A percentile compares a stretch with the other conserved stretches of the same genome.
Evolutionary conservation across 2,888 invertebrate genomes (phyloP).

Genomic region (Slavum lentiscoides): DNA sequence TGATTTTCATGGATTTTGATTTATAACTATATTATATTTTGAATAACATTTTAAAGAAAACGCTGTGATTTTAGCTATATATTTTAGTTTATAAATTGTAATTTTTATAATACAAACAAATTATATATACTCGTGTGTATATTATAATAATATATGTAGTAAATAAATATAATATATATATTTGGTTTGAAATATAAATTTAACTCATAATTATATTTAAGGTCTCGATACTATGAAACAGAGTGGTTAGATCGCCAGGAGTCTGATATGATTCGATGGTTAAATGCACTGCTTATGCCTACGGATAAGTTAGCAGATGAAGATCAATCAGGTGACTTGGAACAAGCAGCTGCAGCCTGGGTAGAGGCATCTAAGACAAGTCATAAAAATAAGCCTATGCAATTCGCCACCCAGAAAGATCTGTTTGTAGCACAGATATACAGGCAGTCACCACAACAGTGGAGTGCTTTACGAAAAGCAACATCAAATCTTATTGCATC

Average conservation of each 20-base stretch:
- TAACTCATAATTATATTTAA: constrained; percentile 14
- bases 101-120: no score
- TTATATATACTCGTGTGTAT: no score
- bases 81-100: no score
- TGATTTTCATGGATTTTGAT: no score
- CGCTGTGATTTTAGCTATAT: no score
- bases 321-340: constrained; percentile 66
- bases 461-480: constrained; percentile 70
- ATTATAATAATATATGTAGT: no score
- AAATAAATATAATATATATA: no score
- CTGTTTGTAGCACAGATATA: constrained; percentile 58
- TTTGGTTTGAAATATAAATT: background rate
- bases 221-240: constrained; percentile 55
- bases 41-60: no score
- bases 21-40: no score
- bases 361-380: constrained; percentile 70
- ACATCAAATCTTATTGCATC: constrained; percentile 70
- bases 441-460: constrained; percentile 54
- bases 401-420: constrained; percentile 66
- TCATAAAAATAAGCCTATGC: constrained; percentile 52
- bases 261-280: constrained; percentile 75
- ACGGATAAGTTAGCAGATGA: constrained; percentile 69
- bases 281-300: constrained; percentile 76
- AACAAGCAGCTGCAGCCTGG: constrained; percentile 76
- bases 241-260: constrained; percentile 71